Evolutionary conservation across 2,888 invertebrate species (phyloP).

Genomic region (Athetis lepigone): DNA sequence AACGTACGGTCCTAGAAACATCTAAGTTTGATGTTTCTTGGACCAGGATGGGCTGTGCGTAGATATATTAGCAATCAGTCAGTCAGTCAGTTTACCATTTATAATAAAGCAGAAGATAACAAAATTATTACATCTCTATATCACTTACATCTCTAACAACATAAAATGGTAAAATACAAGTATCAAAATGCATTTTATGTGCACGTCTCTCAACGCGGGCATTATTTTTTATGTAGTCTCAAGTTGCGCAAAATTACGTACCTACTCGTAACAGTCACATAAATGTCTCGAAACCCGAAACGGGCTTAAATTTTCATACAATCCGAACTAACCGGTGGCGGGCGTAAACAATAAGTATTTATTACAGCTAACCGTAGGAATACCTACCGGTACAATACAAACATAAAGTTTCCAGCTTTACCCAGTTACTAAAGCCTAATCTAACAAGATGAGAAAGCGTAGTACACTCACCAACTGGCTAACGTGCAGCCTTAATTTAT

Average conservation of each 20-base stretch:
- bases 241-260: slow-evolving; percentile 44
- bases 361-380: slow-evolving; percentile 56
- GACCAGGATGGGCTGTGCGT: too few relatives aligned
- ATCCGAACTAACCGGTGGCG: slow-evolving; percentile 32
- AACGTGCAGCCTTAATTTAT: slow-evolving; percentile 86
- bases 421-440: slow-evolving; percentile 73
- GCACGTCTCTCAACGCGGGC: slow-evolving; percentile 27
- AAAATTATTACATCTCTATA: not conserved
- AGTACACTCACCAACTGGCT: slow-evolving; percentile 78
- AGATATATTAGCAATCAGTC: too few relatives aligned
- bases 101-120: not conserved
- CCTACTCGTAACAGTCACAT: slow-evolving; percentile 23
- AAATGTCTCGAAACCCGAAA: slow-evolving; percentile 38
- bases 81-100: too few relatives aligned
- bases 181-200: slow-evolving; percentile 16
- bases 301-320: slow-evolving; percentile 53
- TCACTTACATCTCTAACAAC: not conserved
- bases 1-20: too few relatives aligned
- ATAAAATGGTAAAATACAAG: slow-evolving; percentile 6
- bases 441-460: slow-evolving; percentile 78
- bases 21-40: too few relatives aligned
- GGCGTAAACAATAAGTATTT: slow-evolving; percentile 64
- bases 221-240: slow-evolving; percentile 43
- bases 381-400: slow-evolving; percentile 56
- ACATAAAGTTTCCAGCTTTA: slow-evolving; percentile 71